Evolutionary conservation across 1,140 invertebrate species (phyloP), one percentile per base, ranked within the genome.

Genomic region (Scaptomyza montana): DNA sequence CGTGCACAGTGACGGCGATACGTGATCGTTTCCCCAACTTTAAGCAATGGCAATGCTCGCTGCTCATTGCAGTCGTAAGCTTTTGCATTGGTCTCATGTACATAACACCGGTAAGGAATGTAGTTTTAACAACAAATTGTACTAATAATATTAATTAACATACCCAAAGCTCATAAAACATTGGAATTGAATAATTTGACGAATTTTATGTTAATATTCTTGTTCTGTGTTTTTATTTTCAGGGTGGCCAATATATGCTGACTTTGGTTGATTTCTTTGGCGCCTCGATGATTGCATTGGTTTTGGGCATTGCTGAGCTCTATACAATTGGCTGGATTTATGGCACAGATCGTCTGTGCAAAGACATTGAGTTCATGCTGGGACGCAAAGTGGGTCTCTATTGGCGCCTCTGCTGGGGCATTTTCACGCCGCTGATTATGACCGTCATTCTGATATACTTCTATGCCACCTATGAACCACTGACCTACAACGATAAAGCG

Each of bases 241-340:
- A 97, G 96, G 97, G 96, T 49, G 97, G 97, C 0, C 95, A 96
- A 78, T 97, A 95, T 79, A 95, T 97, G 66, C 92, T 98, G 33
- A 95, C 94, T 9, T 86, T 98, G 6, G 94, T 97, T 68, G 96
- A 98, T 91, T 95, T 94, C 74, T 97, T 96, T 81, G 96, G 95
- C 2, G 95, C 95, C 2, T 95, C 95, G 3, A 95, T 96, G 77
- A 94, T 96, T 13, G 94, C 95, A 0, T 94, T 96, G 70, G 92
- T 96, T 5, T 91, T 96, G 45, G 95, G 95, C 2, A 94, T 94
- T 3, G 92, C 94, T 13, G 95, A 96, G 90, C 93, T 95, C 0
- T 92, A 93, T 21, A 94, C 93, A 2, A 91, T 96, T 8, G 92
- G 93, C 16, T 96, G 95, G 94, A 92, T 96, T 47, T 96, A 97